phyloP scores from a whole-genome alignment of 2,888 invertebrate genomes.

The Stramonita haemastoma region DNA sequence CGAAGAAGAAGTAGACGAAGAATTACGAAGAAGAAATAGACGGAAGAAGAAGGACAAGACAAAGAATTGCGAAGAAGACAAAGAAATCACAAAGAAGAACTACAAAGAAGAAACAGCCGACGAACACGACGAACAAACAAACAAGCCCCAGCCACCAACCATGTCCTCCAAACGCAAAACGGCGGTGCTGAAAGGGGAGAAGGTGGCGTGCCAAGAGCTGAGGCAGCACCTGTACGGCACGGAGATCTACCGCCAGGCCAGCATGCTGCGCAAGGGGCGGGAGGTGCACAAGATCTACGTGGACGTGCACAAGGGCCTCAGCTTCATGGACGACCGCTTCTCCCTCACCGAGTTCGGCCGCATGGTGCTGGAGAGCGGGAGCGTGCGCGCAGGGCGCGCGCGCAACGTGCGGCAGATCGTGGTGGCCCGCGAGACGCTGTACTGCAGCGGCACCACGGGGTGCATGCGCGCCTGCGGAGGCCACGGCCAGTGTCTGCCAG shows the following conservation, averaged over 20 bases:
- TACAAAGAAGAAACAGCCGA: background rate
- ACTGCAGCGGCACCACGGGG: conserved; percentile 69
- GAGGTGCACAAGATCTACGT: conserved; percentile 72
- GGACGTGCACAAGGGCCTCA: conserved; percentile 67
- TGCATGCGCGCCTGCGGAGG: conserved; percentile 70
- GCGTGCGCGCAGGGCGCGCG: conserved; percentile 68
- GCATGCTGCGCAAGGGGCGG: conserved; percentile 70
- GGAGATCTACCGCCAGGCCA: conserved; percentile 66
- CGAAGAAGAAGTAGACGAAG: no score
- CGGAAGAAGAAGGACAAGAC: background rate
- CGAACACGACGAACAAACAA: no score
- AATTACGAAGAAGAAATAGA: background rate
- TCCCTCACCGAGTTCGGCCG: conserved; percentile 69
- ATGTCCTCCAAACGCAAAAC: conserved; percentile 39
- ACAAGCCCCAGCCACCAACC: background rate
- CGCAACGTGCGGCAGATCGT: conserved; percentile 72
- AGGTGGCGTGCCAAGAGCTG: conserved; percentile 67
- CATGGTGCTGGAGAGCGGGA: conserved; percentile 69
- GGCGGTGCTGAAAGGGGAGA: conserved; percentile 58
- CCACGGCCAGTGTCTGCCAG: conserved; percentile 67
- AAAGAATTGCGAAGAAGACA: background rate
- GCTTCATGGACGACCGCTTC: conserved; percentile 70
- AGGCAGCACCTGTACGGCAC: conserved; percentile 66
- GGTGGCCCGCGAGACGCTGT: conserved; percentile 70
- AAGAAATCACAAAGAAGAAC: conserved; percentile 13